Percentiles rank a stretch among this genome's conserved stretches.
These are phyloP conservation scores for Sciaenops ocellatus DNA, from an alignment of 2,797 vertebrate genomes.

Conservation along the genomic window DNA sequence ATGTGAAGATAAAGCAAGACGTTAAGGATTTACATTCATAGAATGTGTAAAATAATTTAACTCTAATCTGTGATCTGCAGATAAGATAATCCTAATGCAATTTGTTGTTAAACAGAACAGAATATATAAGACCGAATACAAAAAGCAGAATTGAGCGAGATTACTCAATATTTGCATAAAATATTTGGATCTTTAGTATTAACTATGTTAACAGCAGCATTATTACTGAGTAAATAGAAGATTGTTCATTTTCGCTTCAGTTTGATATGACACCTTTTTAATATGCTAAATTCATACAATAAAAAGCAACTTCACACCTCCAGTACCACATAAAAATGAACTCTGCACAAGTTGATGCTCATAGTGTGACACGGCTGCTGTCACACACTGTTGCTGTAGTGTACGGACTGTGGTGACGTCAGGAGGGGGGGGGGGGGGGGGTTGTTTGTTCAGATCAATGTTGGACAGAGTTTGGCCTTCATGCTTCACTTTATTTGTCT, in stretches of 20 bases:
- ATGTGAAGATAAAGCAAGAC: constrained; percentile 28
- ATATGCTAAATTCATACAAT: neutral
- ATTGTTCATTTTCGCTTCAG: neutral
- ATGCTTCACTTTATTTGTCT: constrained; percentile 66
- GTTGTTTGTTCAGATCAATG: constrained; percentile 71
- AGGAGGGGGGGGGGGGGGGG: constrained; percentile 7
- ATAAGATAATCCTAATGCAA: constrained; percentile 30
- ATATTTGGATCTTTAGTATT: constrained; percentile 2
- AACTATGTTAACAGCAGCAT: neutral
- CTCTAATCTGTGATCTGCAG: constrained; percentile 35
- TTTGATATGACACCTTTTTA: neutral
- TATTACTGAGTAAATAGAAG: neutral
- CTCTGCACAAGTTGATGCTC: constrained; percentile 16
- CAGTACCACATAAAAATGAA: neutral
- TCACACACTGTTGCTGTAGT: constrained; percentile 44
- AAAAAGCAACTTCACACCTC: neutral
- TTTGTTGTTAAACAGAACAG: constrained; percentile 15
- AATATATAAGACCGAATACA: neutral
- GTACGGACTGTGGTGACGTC: constrained; percentile 44
- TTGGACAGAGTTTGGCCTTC: constrained; percentile 68
- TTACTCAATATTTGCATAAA: constrained; percentile 6
- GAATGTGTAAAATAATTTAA: constrained; percentile 29
- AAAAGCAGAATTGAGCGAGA: neutral
- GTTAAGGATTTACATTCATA: constrained; percentile 30
- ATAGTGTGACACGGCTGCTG: constrained; percentile 25